A percentile compares a stretch with the other conserved stretches of the same genome.
phyloP scores from a whole-genome alignment of 2,113 vertebrate species.

The Pelusios castaneus region DNA sequence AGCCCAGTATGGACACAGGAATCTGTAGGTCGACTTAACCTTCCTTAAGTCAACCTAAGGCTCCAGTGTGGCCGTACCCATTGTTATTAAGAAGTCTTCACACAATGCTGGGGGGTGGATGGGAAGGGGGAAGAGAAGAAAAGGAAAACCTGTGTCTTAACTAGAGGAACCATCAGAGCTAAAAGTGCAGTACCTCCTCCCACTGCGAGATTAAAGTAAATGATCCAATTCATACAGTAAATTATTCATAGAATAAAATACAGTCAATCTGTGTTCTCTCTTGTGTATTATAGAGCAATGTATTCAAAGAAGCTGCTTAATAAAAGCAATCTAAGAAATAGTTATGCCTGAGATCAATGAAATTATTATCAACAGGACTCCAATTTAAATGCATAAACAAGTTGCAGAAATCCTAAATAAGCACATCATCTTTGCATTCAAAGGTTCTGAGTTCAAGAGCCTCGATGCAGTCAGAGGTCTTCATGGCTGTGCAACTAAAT shows the following conservation, averaged over 20 bases:
- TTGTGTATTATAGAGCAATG: not conserved
- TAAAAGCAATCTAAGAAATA: not conserved
- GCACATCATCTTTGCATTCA: not conserved
- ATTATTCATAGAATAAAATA: not conserved
- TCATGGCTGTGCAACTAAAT: not conserved
- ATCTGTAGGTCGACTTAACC: too few species aligned
- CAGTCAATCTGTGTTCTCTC: not conserved
- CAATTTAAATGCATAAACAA: not conserved
- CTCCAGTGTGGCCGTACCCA: too few species aligned
- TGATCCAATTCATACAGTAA: not conserved
- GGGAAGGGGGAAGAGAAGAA: too few species aligned
- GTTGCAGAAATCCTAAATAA: not conserved
- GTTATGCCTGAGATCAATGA: not conserved
- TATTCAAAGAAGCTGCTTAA: not conserved
- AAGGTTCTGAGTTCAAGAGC: not conserved
- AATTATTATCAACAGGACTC: not conserved
- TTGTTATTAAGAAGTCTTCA: not conserved
- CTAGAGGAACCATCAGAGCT: not conserved
- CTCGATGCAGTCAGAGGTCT: not conserved
- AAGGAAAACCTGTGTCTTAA: not conserved
- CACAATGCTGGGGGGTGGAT: not conserved
- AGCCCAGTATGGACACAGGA: too few species aligned
- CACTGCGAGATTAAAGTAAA: not conserved
- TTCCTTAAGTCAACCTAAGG: too few species aligned
- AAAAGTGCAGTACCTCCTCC: not conserved